phyloP scores from a whole-genome alignment of 2,113 vertebrate genomes.

The Heterotilapia buettikoferi region DNA sequence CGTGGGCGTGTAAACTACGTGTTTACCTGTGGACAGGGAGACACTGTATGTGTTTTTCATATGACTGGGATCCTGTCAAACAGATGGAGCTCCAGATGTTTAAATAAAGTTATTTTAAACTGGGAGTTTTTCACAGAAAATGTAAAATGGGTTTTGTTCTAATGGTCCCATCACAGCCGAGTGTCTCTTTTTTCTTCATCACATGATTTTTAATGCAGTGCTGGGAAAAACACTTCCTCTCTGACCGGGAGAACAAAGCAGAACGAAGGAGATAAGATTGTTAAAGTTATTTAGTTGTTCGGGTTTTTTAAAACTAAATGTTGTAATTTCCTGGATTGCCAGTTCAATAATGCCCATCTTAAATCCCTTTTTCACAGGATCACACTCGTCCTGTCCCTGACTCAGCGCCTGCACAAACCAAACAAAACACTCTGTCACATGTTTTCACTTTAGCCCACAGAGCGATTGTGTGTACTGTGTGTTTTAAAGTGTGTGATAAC shows the following conservation, averaged over 20 bases:
- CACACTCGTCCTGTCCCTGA: not conserved
- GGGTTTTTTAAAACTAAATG: not conserved
- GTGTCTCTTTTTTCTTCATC: not conserved
- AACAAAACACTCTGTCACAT: not conserved
- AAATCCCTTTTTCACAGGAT: not conserved
- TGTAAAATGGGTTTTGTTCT: not conserved
- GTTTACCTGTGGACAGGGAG: not conserved
- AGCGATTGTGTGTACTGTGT: constrained; percentile 19
- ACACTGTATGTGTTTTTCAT: not conserved
- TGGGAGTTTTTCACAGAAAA: not conserved
- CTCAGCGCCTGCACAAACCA: not conserved
- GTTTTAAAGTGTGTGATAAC: not conserved
- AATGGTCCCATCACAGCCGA: not conserved
- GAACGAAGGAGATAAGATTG: not conserved
- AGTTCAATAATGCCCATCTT: not conserved
- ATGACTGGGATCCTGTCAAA: not conserved
- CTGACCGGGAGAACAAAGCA: not conserved
- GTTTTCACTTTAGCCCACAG: not conserved
- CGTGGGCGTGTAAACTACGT: not conserved
- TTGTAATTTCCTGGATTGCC: not conserved
- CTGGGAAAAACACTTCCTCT: not conserved
- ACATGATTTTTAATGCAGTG: not conserved
- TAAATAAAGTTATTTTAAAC: not conserved
- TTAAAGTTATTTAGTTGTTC: not conserved
- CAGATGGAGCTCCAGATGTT: not conserved